phyloP scores from a whole-genome alignment of 1,140 invertebrate genomes.

The Philopotamus ludificatus region DNA sequence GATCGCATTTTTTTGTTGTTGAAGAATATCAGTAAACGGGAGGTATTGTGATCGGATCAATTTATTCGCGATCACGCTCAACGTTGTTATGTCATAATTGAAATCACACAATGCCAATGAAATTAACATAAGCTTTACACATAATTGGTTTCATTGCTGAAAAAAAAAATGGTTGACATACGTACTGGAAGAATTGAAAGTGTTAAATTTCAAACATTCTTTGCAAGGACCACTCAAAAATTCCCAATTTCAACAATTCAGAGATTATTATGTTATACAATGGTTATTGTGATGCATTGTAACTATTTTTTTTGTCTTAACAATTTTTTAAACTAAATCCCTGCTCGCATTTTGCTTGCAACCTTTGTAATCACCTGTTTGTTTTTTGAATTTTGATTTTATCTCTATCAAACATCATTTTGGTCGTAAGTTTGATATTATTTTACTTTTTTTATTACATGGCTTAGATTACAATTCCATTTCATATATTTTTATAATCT shows the following conservation, averaged over 20 bases:
- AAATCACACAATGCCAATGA: too few relatives aligned
- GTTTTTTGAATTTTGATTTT: constrained; percentile 37
- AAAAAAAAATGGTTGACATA: too few relatives aligned
- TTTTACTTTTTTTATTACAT: constrained; percentile 37
- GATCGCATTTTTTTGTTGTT: too few relatives aligned
- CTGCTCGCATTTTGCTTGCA: constrained; percentile 42
- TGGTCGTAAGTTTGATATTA: constrained; percentile 39
- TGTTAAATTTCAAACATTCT: neutral
- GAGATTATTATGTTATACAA: constrained; percentile 25
- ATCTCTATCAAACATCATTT: constrained; percentile 36
- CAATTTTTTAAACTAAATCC: constrained; percentile 36
- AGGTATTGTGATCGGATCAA: too few relatives aligned
- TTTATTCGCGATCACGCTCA: too few relatives aligned
- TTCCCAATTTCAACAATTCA: constrained; percentile 52
- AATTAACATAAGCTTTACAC: too few relatives aligned
- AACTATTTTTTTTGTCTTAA: constrained; percentile 33
- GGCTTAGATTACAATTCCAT: constrained; percentile 32
- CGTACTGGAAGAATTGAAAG: neutral
- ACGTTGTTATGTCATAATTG: too few relatives aligned
- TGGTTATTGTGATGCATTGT: constrained; percentile 38
- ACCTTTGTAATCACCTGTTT: constrained; percentile 41
- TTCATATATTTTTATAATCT: constrained; percentile 25
- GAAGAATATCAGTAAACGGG: too few relatives aligned
- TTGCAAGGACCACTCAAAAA: constrained; percentile 74
- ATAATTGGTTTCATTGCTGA: too few relatives aligned